Percentiles rank a stretch among this genome's conserved stretches.
phyloP scores from a whole-genome alignment of 2,113 vertebrate genomes.

The Myocastor coypus region DNA sequence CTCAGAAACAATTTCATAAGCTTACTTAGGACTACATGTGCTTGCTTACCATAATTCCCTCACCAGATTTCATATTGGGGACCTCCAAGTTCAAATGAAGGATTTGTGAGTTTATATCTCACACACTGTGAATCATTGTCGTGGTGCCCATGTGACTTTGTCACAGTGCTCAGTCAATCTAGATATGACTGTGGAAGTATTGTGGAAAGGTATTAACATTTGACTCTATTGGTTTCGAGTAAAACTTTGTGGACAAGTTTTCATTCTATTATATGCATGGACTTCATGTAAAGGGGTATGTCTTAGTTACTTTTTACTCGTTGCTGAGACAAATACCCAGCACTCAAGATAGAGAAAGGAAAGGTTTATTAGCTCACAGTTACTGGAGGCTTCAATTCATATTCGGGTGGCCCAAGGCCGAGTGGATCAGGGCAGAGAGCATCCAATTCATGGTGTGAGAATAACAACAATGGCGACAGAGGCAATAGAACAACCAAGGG shows the following conservation, averaged over 20 bases:
- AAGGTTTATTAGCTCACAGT: too few relatives aligned
- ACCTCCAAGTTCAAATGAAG: not conserved
- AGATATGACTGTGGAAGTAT: not conserved
- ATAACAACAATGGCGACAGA: too few relatives aligned
- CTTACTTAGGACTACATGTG: not conserved
- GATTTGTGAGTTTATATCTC: not conserved
- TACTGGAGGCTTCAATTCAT: too few relatives aligned
- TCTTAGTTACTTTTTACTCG: too few relatives aligned
- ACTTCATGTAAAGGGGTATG: not conserved
- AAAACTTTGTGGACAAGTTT: not conserved
- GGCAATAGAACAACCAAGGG: too few relatives aligned
- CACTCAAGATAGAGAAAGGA: too few relatives aligned
- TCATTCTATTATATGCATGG: not conserved
- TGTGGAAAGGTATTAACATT: not conserved
- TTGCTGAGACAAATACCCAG: too few relatives aligned
- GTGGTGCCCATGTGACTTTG: not conserved
- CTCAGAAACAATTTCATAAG: not conserved
- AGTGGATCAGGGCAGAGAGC: too few relatives aligned
- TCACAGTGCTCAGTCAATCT: not conserved
- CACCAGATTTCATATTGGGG: not conserved
- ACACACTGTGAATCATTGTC: not conserved
- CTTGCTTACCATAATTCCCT: not conserved
- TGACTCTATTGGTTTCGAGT: not conserved
- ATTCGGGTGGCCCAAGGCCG: too few relatives aligned
- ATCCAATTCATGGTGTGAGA: too few relatives aligned